These are phyloP conservation scores for Acropora tenuis DNA, from an alignment of 64 coral and sea anemone species.

Conservation along the genomic window DNA sequence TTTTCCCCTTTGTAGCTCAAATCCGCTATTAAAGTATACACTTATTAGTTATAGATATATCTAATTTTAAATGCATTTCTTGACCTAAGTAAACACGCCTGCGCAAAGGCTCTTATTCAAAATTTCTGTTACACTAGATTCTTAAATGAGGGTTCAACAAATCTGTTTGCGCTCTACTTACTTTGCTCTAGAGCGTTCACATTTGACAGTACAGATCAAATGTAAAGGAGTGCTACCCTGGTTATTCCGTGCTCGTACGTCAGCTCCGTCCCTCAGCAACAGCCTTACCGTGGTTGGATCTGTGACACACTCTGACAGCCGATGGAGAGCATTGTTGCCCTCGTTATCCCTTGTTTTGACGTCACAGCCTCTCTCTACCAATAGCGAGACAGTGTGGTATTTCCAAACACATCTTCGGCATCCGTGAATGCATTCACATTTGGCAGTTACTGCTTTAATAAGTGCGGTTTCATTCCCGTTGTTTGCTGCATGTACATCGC, in stretches of 20 bases:
- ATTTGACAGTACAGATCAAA: slow-evolving; percentile 55
- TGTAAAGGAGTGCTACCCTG: slow-evolving; percentile 74
- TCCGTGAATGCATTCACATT: slow-evolving; percentile 76
- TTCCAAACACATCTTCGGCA: slow-evolving; percentile 89
- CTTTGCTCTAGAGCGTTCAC: slow-evolving; percentile 68
- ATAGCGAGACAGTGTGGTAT: slow-evolving; percentile 78
- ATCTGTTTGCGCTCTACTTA: slow-evolving; percentile 4
- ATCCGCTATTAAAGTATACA: too few species aligned
- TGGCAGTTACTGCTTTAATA: slow-evolving; percentile 68
- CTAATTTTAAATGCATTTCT: too few species aligned
- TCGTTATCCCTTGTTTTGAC: slow-evolving; percentile 65
- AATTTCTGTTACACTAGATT: too few species aligned
- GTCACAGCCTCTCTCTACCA: slow-evolving; percentile 69
- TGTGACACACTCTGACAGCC: slow-evolving; percentile 60
- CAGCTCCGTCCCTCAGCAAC: slow-evolving; percentile 69
- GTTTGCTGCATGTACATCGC: slow-evolving; percentile 52
- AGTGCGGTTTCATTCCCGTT: slow-evolving; percentile 66
- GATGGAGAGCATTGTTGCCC: slow-evolving; percentile 61
- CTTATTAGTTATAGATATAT: too few species aligned
- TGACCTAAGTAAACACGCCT: too few species aligned
- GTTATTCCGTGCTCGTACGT: slow-evolving; percentile 60
- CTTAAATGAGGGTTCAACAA: too few species aligned
- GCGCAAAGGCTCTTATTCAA: too few species aligned
- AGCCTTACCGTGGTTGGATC: slow-evolving; percentile 59
- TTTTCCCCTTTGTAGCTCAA: too few species aligned